These are phyloP conservation scores for Neogale vison DNA, from an alignment of 2,113 vertebrate genomes.

Conservation along the genomic window DNA sequence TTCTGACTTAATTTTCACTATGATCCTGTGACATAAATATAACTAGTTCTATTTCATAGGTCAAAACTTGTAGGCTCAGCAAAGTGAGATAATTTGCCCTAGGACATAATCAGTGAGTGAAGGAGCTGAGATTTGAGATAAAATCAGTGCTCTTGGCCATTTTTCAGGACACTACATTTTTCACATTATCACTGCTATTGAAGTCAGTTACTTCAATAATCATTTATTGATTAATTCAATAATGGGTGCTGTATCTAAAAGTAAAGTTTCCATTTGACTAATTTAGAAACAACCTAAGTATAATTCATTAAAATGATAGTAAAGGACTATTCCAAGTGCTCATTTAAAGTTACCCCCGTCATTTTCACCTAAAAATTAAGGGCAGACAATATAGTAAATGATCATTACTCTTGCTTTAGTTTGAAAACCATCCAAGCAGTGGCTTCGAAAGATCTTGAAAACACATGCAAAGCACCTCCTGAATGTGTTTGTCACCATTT, in stretches of 20 bases:
- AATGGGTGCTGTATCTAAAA: not conserved
- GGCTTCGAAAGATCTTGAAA: not conserved
- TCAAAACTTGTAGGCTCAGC: not conserved
- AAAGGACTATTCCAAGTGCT: not conserved
- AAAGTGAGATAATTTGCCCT: conserved; percentile 11
- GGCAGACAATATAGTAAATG: not conserved
- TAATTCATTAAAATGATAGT: not conserved
- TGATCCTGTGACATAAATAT: not conserved
- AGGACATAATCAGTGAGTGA: not conserved
- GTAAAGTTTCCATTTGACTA: not conserved
- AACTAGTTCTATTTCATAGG: not conserved
- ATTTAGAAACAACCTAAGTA: not conserved
- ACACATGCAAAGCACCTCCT: not conserved
- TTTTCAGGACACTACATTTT: not conserved
- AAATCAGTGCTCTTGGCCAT: not conserved
- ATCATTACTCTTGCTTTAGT: not conserved
- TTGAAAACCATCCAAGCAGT: conserved; percentile 31
- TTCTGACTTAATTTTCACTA: not conserved
- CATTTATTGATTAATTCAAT: too few relatives aligned
- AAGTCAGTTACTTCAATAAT: not conserved
- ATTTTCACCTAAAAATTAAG: not conserved
- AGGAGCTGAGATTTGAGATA: not conserved
- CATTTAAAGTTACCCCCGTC: not conserved
- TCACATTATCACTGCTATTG: not conserved
- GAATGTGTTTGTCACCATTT: not conserved